These are phyloP conservation scores for Peribatodes rhomboidaria DNA, from an alignment of 2,888 invertebrate genomes.

Conservation along the genomic window DNA sequence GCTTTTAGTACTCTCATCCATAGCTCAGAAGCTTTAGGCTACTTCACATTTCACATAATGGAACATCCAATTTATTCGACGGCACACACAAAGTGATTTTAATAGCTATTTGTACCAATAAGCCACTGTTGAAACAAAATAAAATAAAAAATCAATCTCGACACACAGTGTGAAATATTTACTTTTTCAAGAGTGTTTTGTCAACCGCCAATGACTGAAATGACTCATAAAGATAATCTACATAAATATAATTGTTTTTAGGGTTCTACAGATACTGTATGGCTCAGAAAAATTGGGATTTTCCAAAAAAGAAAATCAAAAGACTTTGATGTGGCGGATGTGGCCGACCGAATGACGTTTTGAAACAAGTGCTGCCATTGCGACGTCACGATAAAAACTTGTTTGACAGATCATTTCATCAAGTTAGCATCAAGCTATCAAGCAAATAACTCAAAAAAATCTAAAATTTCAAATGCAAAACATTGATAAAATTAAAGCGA, in stretches of 20 bases:
- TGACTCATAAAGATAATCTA: constrained; percentile 47
- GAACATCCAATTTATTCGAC: constrained; percentile 72
- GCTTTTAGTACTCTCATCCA: constrained; percentile 82
- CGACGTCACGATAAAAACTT: background rate
- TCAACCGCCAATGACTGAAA: constrained; percentile 56
- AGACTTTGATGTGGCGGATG: constrained; percentile 51
- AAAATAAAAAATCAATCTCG: constrained; percentile 81
- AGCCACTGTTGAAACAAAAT: constrained; percentile 81
- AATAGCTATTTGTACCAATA: constrained; percentile 80
- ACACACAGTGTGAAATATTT: constrained; percentile 79
- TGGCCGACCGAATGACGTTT: constrained; percentile 41
- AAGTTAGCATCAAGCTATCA: background rate
- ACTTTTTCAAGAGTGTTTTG: constrained; percentile 64
- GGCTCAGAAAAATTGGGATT: constrained; percentile 49
- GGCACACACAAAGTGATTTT: constrained; percentile 76
- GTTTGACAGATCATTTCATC: constrained; percentile 1
- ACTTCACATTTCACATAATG: constrained; percentile 79
- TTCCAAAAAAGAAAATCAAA: constrained; percentile 55
- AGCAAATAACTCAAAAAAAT: background rate
- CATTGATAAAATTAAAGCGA: no score
- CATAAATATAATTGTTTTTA: constrained; percentile 34
- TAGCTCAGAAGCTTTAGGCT: constrained; percentile 74
- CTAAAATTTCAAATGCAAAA: no score
- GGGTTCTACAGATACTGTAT: constrained; percentile 19
- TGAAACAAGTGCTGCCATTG: constrained; percentile 12